phyloP scores from a whole-genome alignment of 2,888 invertebrate species.

The Drosophila kokeensis region DNA sequence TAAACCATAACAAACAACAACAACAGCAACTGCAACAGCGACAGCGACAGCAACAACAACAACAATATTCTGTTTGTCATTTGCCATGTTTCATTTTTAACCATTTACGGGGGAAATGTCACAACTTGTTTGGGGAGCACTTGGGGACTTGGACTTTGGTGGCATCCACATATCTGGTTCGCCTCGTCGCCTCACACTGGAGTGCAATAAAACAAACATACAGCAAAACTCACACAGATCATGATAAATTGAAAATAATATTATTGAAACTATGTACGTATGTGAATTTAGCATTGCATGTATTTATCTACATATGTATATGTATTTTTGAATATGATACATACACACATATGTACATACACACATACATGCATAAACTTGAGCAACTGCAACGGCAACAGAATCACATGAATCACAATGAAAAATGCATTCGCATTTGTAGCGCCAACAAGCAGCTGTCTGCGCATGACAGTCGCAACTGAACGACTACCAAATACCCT shows the following conservation, averaged over 20 bases:
- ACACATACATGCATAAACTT: constrained; percentile 6
- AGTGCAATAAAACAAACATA: constrained; percentile 46
- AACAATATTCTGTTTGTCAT: constrained; percentile 37
- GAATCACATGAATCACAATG: constrained; percentile 66
- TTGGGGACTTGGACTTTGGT: constrained; percentile 45
- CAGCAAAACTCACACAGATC: constrained; percentile 44
- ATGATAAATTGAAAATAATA: constrained; percentile 65
- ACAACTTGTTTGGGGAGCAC: constrained; percentile 63
- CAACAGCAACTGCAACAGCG: constrained; percentile 29
- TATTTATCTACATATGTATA: not conserved
- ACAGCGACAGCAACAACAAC: constrained; percentile 8
- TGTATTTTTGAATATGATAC: not conserved
- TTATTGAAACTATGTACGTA: constrained; percentile 57
- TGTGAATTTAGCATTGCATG: constrained; percentile 1
- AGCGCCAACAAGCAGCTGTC: constrained; percentile 26
- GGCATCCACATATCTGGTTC: constrained; percentile 58
- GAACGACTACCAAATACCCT: constrained; percentile 28
- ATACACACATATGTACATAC: too few relatives aligned
- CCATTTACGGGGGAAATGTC: constrained; percentile 81
- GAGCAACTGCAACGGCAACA: constrained; percentile 40
- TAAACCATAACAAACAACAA: constrained; percentile 14
- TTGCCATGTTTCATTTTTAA: constrained; percentile 67
- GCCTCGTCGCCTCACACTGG: constrained; percentile 52
- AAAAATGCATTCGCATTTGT: constrained; percentile 58
- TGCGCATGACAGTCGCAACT: not conserved